Base-by-base conservation (phyloP, 2,797 vertebrate species). In the Lepilemur septentrionalis region DNA sequence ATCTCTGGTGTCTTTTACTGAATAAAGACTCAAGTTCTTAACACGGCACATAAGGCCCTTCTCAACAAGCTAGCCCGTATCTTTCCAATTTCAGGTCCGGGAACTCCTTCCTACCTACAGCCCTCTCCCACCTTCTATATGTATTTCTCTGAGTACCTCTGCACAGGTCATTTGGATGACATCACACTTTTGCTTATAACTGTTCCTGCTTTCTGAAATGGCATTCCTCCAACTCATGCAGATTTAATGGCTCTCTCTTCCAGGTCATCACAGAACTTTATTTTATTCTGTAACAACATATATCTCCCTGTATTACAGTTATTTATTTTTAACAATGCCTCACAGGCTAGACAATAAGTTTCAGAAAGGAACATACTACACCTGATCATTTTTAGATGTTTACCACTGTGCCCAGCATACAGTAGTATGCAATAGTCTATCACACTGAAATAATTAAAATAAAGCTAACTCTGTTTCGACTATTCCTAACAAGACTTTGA, bases 401-500 rank as follows among this genome's bases (percentile, higher is more conserved):
- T 81, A 59, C 32, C 25, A 80, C 18, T 75, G 61, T 91, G 14
- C 69, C 76, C 82, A 43, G 70, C 18, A 80, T 86, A 65, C 70
- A 92, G 15, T 57, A 76, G 13, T n/a, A 69, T 23, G 80, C 61
- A 82, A 61, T 35, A 79, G 69, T 81, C 78, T 65, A 94, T 72
- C 63, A 52, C 38, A 70, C 0, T 67, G 41, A 15, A 92, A 83
- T 91, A 83, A 93, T 63, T 88, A 43, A 84, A 92, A 82, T 22
- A 32, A 81, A 91, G 20, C 57, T 95, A 91, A 95, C 48, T 81
- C 52, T 89, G 25, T 89, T 88, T 91, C 57, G 79, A 59, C 48
- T 69, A 57, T 63, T 91, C 32, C 83, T 76, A 79, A 7, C 5
- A 91, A 89, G 23, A 92, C 14, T 59, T 28, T n/a, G 70, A 79